A percentile compares a stretch with the other conserved stretches of the same genome.
Conservation (phyloP, 2,797 vertebrate genomes). For the Manis crassicaudata region DNA sequence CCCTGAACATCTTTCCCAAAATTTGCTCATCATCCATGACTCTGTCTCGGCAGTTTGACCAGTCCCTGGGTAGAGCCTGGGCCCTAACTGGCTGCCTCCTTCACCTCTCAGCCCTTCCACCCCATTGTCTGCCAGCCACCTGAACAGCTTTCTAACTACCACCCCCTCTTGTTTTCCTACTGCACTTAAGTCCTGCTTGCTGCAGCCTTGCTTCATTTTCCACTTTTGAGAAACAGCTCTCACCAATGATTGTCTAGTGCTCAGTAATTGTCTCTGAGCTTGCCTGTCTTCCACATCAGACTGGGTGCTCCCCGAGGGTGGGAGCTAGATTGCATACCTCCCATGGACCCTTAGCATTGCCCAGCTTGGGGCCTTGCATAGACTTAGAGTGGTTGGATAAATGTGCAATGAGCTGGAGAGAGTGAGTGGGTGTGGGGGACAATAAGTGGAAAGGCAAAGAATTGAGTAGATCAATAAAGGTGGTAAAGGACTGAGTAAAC, state of each 20-base stretch:
- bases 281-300: background rate
- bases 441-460: background rate
- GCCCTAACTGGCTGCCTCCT: background rate
- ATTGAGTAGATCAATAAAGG: background rate
- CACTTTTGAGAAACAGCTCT: background rate
- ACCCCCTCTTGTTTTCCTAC: background rate
- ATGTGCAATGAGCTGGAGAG: background rate
- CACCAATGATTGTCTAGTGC: background rate
- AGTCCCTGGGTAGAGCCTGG: background rate
- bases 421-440: background rate
- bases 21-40: background rate
- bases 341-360: background rate
- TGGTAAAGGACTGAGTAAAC: background rate
- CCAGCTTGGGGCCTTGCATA: background rate
- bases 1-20: background rate
- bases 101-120: background rate
- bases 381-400: background rate
- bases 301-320: background rate
- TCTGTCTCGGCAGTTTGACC: background rate
- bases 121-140: background rate
- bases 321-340: background rate
- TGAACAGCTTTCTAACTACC: background rate
- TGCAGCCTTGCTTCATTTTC: background rate
- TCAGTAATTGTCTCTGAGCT: background rate
- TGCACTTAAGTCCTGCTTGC: background rate